Evolutionary conservation across 2,113 vertebrate species (phyloP).

Genomic region (Rhipidura dahli): DNA sequence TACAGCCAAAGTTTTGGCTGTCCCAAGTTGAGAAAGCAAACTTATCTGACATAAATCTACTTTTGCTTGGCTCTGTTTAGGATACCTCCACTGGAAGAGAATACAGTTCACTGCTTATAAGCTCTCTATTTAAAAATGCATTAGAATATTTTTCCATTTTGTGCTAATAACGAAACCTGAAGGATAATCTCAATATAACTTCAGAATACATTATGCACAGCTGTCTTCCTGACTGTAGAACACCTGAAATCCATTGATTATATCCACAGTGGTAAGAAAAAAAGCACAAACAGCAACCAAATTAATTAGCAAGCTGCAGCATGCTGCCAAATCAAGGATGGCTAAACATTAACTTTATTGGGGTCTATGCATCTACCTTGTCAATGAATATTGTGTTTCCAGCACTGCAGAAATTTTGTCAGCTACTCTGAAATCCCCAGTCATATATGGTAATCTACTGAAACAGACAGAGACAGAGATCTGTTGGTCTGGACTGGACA

Average conservation of each 20-base stretch:
- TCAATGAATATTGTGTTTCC: background rate
- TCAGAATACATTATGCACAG: background rate
- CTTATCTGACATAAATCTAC: background rate
- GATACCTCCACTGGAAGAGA: background rate
- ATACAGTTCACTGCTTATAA: background rate
- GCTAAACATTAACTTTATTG: background rate
- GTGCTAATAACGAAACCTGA: background rate
- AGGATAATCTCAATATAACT: background rate
- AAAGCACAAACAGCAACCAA: background rate
- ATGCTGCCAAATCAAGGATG: background rate
- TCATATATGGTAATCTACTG: background rate
- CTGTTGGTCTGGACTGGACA: background rate
- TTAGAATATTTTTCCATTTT: background rate
- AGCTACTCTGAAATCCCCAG: background rate
- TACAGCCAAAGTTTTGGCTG: background rate
- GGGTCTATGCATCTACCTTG: background rate
- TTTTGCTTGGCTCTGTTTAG: background rate
- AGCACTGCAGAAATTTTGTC: background rate
- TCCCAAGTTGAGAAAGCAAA: background rate
- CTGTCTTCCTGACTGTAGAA: background rate
- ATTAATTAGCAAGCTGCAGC: background rate
- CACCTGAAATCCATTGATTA: background rate
- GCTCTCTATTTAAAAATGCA: background rate
- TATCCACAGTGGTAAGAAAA: background rate
- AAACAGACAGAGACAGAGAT: background rate